Evolutionary conservation across 1,140 invertebrate genomes (phyloP).

Genomic region (Bombus sylvicola): DNA sequence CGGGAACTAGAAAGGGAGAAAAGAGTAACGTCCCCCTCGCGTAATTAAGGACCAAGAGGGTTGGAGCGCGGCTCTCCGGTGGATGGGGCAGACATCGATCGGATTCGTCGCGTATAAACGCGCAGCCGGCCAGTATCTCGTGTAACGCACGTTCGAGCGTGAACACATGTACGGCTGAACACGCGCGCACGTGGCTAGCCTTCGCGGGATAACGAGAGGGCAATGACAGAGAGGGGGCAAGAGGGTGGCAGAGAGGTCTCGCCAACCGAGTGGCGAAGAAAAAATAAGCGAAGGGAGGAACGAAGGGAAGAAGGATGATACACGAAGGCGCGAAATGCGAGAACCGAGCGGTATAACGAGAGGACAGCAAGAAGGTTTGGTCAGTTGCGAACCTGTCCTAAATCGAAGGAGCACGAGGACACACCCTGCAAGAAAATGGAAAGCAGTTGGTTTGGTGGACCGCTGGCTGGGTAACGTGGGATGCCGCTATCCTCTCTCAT

Average conservation of each 20-base stretch:
- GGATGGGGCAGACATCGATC: conserved; percentile 77
- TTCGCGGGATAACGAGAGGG: conserved; percentile 55
- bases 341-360: conserved; percentile 9
- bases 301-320: conserved; percentile 17
- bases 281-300: conserved; percentile 6
- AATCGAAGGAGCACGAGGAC: conserved; percentile 79
- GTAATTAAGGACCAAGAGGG: conserved; percentile 78
- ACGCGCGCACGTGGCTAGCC: conserved; percentile 61
- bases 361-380: conserved; percentile 8
- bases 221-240: conserved; percentile 36
- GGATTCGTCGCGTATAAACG: conserved; percentile 63
- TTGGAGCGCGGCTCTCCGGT: conserved; percentile 23
- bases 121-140: conserved; percentile 22
- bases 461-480: conserved; percentile 49
- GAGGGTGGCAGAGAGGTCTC: conserved; percentile 9
- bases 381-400: conserved; percentile 78
- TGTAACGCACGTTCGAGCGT: conserved; percentile 41
- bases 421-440: conserved; percentile 78
- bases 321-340: neutral
- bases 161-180: conserved; percentile 54
- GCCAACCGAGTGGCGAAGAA: neutral
- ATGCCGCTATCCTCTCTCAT: conserved; percentile 35
- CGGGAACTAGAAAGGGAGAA: conserved; percentile 30
- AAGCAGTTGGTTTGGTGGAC: conserved; percentile 60
- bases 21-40: conserved; percentile 68